A percentile compares a stretch with the other conserved stretches of the same genome.
Conservation (phyloP, 2,888 invertebrate species). For the Gymnosoma rotundatum region DNA sequence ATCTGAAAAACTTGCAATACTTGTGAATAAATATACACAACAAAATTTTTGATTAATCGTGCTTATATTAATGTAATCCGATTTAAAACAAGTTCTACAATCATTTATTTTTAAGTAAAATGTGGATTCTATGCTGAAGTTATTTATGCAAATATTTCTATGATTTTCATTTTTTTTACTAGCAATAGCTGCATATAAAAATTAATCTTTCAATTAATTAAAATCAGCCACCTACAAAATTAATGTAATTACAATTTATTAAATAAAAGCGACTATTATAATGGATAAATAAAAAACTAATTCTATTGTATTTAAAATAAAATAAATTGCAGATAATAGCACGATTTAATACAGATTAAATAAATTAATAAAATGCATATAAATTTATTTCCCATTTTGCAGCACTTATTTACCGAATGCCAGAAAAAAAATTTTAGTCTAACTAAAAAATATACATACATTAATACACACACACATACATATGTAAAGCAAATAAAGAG, state of each 20-base stretch:
- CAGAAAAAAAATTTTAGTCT: conserved; percentile 30
- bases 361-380: conserved; percentile 35
- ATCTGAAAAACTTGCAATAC: no score
- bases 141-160: background rate
- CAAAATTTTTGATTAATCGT: no score
- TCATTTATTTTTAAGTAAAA: no score
- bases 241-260: conserved; percentile 54
- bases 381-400: background rate
- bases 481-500: background rate
- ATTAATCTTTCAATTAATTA: conserved; percentile 55
- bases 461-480: background rate
- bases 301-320: conserved; percentile 17
- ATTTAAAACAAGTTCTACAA: no score
- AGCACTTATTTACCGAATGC: conserved; percentile 5
- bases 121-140: no score
- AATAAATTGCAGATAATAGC: conserved; percentile 49
- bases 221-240: conserved; percentile 55
- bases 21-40: no score
- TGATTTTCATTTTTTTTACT: background rate
- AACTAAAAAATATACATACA: conserved; percentile 26
- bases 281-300: background rate
- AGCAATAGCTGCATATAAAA: conserved; percentile 37
- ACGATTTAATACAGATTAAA: conserved; percentile 64
- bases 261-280: conserved; percentile 32
- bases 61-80: no score